Evolutionary conservation across 2,113 vertebrate species (phyloP), one percentile per base, ranked within the genome.

Genomic region (Gavialis gangeticus): DNA sequence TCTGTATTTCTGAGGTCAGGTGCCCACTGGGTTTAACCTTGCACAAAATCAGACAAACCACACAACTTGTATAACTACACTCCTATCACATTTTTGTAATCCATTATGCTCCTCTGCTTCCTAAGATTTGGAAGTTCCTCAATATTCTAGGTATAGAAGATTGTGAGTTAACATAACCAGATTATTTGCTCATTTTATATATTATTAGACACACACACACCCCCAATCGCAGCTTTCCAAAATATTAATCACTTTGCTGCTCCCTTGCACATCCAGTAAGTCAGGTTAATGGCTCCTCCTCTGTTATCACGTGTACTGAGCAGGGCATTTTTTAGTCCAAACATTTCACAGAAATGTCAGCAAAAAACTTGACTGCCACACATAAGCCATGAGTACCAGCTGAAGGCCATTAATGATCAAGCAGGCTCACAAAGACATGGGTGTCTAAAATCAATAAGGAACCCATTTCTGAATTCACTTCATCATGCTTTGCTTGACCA

Each of bases 391-490:
- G 64, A 90, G 56, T 78, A 81, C 79, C 64, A 57, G 17, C 80
- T 24, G 84, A 90, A 90, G 30, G 14, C 21, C 64, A 89, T 76
- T 54, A 37, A 92, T 73, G 92, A 90, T 57, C 81, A 79, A 91
- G 58, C 1, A 84, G 84, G 28, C 30, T 59, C 69, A 73, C 12
- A 46, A 73, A 73, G 34, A 46, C 21, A 46, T 37, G 69, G 21
- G 46, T 37, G 84, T 63, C 30, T 4, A 67, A 84, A 93, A 82
- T 64, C 79, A 88, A 66, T 82, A 95, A 85, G 75, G 82, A 86
- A 30, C 22, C 71, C 66, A 57, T 73, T 93, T 88, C 82, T 75
- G 25, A 95, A 84, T 88, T 93, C 76, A 77, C 87, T 60, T 94
- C 12, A 3, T 60, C 58, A 13, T 71, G 22, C 75, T 91, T 82